These are phyloP conservation scores for Plectrocnemia conspersa DNA, from an alignment of 1,140 invertebrate genomes.

Conservation along the genomic window DNA sequence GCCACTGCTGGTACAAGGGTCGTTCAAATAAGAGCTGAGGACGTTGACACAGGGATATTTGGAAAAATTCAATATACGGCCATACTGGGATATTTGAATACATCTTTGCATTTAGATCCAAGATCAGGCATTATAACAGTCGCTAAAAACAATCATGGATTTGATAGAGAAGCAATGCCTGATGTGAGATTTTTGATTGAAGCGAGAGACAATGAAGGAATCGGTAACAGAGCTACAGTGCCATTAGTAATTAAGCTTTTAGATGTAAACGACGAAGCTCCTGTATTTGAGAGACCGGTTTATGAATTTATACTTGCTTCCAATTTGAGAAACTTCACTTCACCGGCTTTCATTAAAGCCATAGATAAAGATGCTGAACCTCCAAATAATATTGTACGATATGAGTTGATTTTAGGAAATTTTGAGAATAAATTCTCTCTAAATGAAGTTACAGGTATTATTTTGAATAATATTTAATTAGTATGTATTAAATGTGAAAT, in stretches of 20 bases:
- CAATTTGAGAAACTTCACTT: slow-evolving; percentile 68
- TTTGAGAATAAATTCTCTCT: slow-evolving; percentile 75
- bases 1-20: slow-evolving; percentile 69
- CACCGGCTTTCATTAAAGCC: slow-evolving; percentile 69
- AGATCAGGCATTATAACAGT: slow-evolving; percentile 75
- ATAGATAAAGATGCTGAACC: slow-evolving; percentile 74
- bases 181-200: slow-evolving; percentile 75
- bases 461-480: background rate
- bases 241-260: slow-evolving; percentile 69
- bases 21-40: slow-evolving; percentile 68
- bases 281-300: slow-evolving; percentile 70
- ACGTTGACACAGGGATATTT: slow-evolving; percentile 67
- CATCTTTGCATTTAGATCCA: slow-evolving; percentile 72
- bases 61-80: slow-evolving; percentile 71
- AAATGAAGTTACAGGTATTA: slow-evolving; percentile 67
- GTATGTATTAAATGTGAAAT: background rate
- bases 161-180: slow-evolving; percentile 78
- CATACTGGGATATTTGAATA: slow-evolving; percentile 69
- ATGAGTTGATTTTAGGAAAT: slow-evolving; percentile 77
- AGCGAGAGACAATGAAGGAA: slow-evolving; percentile 78
- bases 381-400: slow-evolving; percentile 82
- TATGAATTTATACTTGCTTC: slow-evolving; percentile 79
- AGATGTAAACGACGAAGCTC: slow-evolving; percentile 85
- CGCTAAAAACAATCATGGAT: slow-evolving; percentile 63
- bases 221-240: slow-evolving; percentile 67